Evolutionary conservation across 2,113 vertebrate species (phyloP).

Genomic region (Centropus unirufus): DNA sequence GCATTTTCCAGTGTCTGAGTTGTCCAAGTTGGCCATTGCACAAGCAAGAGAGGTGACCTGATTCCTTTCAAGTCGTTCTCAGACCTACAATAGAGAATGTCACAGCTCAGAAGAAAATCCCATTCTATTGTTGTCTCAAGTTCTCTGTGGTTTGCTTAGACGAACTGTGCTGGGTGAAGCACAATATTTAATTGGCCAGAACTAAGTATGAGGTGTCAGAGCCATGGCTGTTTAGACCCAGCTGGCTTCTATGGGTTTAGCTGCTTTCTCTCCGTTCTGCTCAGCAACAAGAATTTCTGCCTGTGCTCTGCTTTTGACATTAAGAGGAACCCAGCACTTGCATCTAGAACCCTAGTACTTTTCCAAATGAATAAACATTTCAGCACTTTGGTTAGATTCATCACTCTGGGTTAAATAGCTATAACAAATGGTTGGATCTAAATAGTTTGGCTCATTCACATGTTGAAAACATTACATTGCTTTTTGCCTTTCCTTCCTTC

Average conservation of each 20-base stretch:
- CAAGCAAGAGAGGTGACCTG: background rate
- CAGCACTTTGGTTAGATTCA: background rate
- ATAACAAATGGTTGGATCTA: background rate
- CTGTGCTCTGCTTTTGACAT: conserved; percentile 15
- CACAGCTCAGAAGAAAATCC: background rate
- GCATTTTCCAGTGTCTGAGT: background rate
- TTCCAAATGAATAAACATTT: conserved; percentile 47
- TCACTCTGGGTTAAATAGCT: background rate
- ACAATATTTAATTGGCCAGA: background rate
- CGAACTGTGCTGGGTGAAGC: background rate
- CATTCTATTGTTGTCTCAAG: background rate
- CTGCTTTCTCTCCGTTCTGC: background rate
- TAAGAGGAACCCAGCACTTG: background rate
- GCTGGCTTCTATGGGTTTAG: background rate
- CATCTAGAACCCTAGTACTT: background rate
- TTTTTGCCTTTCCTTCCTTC: background rate
- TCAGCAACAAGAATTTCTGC: background rate
- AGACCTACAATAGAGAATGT: background rate
- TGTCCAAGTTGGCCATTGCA: background rate
- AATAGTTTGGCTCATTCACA: background rate
- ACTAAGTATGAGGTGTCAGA: background rate
- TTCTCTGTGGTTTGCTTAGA: background rate
- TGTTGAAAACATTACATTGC: background rate
- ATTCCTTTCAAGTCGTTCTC: background rate
- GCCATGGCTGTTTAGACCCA: background rate